These are phyloP conservation scores for Berghia stephanieae DNA, from an alignment of 1,140 invertebrate species.

Conservation along the genomic window DNA sequence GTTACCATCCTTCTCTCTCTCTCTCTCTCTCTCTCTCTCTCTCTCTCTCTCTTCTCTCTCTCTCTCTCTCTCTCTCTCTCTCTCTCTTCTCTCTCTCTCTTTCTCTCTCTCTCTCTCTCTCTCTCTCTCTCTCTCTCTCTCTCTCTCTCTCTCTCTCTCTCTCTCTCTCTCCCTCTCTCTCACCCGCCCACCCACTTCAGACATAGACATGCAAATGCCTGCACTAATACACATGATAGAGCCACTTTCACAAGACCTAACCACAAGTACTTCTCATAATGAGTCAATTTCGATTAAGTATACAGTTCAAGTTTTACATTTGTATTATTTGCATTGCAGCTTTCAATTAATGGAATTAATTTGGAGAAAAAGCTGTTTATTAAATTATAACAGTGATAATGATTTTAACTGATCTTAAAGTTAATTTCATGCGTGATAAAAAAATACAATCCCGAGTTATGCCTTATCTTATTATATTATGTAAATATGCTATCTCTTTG, in stretches of 20 bases:
- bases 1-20: background rate
- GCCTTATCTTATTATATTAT: too few relatives aligned
- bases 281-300: background rate
- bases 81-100: slow-evolving; percentile 25
- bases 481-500: too few relatives aligned
- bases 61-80: slow-evolving; percentile 18
- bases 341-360: background rate
- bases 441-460: too few relatives aligned
- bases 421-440: too few relatives aligned
- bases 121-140: background rate
- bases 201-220: background rate
- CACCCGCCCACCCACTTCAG: background rate
- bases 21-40: background rate
- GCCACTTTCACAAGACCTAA: background rate
- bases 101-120: background rate
- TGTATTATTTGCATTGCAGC: background rate
- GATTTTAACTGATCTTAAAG: too few relatives aligned
- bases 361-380: too few relatives aligned
- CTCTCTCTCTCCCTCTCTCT: background rate
- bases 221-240: background rate
- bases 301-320: background rate
- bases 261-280: background rate
- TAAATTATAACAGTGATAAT: too few relatives aligned
- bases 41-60: background rate
- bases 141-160: background rate